Evolutionary conservation across 2,888 invertebrate species (phyloP), one percentile per base, ranked within the genome.

Genomic region (Alviniconcha strummeri): DNA sequence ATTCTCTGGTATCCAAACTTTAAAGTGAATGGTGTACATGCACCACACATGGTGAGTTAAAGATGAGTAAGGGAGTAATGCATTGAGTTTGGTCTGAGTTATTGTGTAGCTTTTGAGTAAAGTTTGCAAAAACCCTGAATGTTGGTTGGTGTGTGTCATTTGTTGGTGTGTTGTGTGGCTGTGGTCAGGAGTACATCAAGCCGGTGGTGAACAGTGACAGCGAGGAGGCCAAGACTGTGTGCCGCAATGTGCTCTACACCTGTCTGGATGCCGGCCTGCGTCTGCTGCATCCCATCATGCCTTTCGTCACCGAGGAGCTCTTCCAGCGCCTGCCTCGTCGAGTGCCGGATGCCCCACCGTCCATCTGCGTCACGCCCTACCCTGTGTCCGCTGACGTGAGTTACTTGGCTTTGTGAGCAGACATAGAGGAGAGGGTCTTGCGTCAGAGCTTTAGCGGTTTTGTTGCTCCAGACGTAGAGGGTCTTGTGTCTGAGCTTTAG

Each of bases 261-360:
- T 96, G 96, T 69, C 94, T 99, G 79, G 97, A 99, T 91, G 95
- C 95, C 7, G 98, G 97, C 0, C 95, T 99, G 64, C 96, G 97
- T 86, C 95, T 98, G 84, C 95, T 99, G 19, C 96, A 97, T 86
- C 99, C 99, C 0, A 97, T 99, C 94, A 99, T 99, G 99, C 99
- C 99, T 0, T 98, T 97, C 94, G 95, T 99, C 86, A 96, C 97
- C 0, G 98, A 99, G 94, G 99, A 99, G 94, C 94, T 99, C 88
- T 99, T 96, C 95, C 98, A 98, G 94, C 95, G 98, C 72, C 95
- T 99, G 89, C 98, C 98, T 0, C 88, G 94, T 76, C 90, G 94
- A 80, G 86, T 88, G 17, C 89, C 91, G 17, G 94, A 91, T 15
- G 79, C 78, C 3, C 93, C 95, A 54, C 96, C 97, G 0, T 98